phyloP scores from a whole-genome alignment of 2,888 invertebrate genomes.

The Drosophila maculinotata region DNA sequence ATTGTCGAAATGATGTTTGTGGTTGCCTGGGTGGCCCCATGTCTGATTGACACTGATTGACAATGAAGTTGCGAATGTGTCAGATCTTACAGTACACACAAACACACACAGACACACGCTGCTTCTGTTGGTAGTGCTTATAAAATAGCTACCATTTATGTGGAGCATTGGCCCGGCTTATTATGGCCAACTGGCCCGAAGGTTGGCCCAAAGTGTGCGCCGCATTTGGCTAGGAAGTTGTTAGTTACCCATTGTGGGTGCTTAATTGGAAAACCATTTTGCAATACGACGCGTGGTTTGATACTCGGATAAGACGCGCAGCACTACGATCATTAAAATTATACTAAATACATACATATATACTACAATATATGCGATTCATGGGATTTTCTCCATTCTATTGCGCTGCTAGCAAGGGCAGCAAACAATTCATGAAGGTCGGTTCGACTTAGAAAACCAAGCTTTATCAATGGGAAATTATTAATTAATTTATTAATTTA shows the following conservation, averaged over 20 bases:
- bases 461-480: not conserved
- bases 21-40: constrained; percentile 62
- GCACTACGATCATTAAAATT: constrained; percentile 12
- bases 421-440: constrained; percentile 16
- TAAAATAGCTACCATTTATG: constrained; percentile 60
- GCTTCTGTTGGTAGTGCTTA: constrained; percentile 10
- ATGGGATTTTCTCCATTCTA: constrained; percentile 18
- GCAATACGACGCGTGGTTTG: constrained; percentile 24
- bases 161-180: constrained; percentile 69
- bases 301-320: constrained; percentile 19
- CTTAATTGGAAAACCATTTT: constrained; percentile 49
- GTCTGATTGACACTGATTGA: constrained; percentile 73
- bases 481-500: not conserved
- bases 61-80: constrained; percentile 66
- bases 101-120: constrained; percentile 11
- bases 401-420: constrained; percentile 19
- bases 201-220: constrained; percentile 36
- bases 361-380: constrained; percentile 7
- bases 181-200: constrained; percentile 60
- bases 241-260: constrained; percentile 49
- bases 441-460: not conserved
- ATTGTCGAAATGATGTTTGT: constrained; percentile 54
- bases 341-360: no score
- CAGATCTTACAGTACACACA: constrained; percentile 22
- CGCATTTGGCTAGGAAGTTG: constrained; percentile 54